phyloP scores from a whole-genome alignment of 2,113 vertebrate species.

The Zapus hudsonius region DNA sequence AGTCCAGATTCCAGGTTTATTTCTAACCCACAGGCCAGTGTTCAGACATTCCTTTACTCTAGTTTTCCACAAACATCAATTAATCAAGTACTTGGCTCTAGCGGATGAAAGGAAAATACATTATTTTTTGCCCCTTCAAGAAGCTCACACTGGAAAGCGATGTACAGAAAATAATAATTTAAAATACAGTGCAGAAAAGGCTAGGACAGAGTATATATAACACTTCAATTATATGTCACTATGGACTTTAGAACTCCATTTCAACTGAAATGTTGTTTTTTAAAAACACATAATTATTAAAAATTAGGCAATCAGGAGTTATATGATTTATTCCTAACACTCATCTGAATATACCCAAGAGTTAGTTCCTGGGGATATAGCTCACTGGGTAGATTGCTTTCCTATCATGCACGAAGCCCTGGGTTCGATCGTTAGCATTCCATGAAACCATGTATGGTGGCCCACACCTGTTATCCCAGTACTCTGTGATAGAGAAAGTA shows the following conservation, averaged over 20 bases:
- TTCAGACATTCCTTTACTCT: background rate
- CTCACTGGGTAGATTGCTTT: background rate
- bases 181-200: background rate
- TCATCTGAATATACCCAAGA: background rate
- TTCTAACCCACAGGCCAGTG: background rate
- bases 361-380: background rate
- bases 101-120: background rate
- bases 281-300: background rate
- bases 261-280: background rate
- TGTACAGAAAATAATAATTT: background rate
- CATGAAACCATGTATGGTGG: background rate
- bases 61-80: slow-evolving; percentile 24
- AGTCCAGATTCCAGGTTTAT: background rate
- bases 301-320: background rate
- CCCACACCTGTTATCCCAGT: background rate
- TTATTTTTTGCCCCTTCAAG: background rate
- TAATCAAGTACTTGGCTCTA: background rate
- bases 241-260: too few species aligned
- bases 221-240: background rate
- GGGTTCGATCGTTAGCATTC: background rate
- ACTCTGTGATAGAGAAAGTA: too few species aligned
- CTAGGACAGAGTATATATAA: too few species aligned
- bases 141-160: background rate
- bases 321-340: background rate
- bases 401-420: background rate